These are phyloP conservation scores for Sylvia borin DNA, from an alignment of 2,797 vertebrate genomes.

Conservation along the genomic window DNA sequence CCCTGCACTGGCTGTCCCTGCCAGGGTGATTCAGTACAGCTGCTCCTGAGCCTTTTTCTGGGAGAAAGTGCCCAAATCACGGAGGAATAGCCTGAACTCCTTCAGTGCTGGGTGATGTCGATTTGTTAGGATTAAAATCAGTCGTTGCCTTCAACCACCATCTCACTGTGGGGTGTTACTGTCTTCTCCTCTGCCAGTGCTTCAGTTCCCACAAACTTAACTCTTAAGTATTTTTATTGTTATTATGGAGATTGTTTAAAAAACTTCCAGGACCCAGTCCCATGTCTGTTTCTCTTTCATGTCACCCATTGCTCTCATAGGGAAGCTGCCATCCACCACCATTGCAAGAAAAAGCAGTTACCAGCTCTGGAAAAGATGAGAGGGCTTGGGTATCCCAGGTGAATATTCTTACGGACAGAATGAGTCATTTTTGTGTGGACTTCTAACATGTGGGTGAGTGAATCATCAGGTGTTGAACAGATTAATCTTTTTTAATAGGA, in stretches of 20 bases:
- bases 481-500: conserved; percentile 38
- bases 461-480: conserved; percentile 68
- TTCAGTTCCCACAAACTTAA: background rate
- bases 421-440: conserved; percentile 64
- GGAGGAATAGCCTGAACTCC: background rate
- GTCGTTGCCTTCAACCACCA: background rate
- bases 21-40: background rate
- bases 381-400: conserved; percentile 46
- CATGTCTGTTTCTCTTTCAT: background rate
- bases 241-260: background rate
- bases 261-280: background rate
- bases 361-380: conserved; percentile 56
- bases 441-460: conserved; percentile 48
- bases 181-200: background rate
- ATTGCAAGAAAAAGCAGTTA: background rate
- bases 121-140: background rate
- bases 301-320: background rate
- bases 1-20: background rate
- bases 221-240: background rate
- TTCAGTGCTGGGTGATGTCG: background rate
- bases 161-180: rapidly evolving
- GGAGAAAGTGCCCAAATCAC: background rate
- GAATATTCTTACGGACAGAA: conserved; percentile 18
- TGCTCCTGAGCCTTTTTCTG: background rate
- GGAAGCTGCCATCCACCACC: background rate